Percentiles rank a stretch among this genome's conserved stretches.
Conservation (phyloP, 1,140 invertebrate species). For the Aculops lycopersici region DNA sequence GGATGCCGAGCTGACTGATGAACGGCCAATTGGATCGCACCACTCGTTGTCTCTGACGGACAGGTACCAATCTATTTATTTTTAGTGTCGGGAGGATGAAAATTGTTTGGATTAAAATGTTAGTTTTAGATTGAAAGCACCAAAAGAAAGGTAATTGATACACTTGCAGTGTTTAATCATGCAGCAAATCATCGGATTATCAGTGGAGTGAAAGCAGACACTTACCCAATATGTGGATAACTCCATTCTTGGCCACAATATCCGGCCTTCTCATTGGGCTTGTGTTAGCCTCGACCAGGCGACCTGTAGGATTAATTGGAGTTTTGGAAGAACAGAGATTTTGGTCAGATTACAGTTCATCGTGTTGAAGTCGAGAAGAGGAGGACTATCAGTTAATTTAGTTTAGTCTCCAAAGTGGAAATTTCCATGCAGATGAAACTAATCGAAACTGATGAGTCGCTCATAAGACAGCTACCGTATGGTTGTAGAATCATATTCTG, state of each 20-base stretch:
- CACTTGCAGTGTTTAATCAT: neutral
- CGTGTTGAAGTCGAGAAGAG: too few relatives aligned
- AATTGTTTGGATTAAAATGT: neutral
- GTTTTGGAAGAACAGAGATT: too few relatives aligned
- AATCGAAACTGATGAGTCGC: too few relatives aligned
- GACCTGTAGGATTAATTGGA: too few relatives aligned
- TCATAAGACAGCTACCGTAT: too few relatives aligned
- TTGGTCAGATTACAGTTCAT: too few relatives aligned
- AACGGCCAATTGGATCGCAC: neutral
- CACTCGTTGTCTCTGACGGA: neutral
- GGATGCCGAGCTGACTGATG: too few relatives aligned
- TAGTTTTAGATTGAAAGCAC: neutral
- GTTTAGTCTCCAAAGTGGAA: too few relatives aligned
- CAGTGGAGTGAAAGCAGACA: constrained; percentile 9
- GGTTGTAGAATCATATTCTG: too few relatives aligned
- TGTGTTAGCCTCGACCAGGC: constrained; percentile 12
- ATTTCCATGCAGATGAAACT: too few relatives aligned
- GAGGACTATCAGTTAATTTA: too few relatives aligned
- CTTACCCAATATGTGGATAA: constrained; percentile 22
- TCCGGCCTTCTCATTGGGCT: constrained; percentile 15
- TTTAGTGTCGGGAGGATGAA: neutral
- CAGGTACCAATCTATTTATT: neutral
- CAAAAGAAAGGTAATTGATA: too few relatives aligned
- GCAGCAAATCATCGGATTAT: neutral
- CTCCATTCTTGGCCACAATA: constrained; percentile 22